Percentiles rank a stretch among this genome's conserved stretches.
phyloP scores from a whole-genome alignment of 2,113 vertebrate species.

The Mus spicilegus region DNA sequence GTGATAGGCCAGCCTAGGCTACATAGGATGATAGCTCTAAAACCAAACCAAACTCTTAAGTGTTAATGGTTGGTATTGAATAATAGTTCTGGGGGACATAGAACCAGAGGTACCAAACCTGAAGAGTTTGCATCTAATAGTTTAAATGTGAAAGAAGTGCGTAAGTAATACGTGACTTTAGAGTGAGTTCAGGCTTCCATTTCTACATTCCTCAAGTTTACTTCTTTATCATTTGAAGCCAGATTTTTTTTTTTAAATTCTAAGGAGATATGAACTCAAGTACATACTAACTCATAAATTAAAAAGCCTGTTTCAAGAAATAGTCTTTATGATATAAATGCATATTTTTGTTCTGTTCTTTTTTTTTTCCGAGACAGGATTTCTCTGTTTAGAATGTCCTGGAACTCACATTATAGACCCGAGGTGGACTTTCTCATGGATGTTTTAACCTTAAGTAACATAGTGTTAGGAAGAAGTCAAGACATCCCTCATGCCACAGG shows the following conservation, averaged over 20 bases:
- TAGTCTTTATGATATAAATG: background rate
- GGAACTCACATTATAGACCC: background rate
- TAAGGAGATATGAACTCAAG: background rate
- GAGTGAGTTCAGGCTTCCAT: constrained; percentile 34
- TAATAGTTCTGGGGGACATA: background rate
- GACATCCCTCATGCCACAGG: background rate
- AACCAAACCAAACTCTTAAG: background rate
- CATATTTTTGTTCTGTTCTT: background rate
- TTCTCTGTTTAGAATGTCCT: background rate
- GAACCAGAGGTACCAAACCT: background rate
- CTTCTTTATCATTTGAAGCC: constrained; percentile 43
- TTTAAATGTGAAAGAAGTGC: constrained; percentile 1
- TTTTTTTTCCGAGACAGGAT: background rate
- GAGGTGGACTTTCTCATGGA: background rate
- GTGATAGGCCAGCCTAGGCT: background rate
- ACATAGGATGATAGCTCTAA: background rate
- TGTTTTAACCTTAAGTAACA: background rate
- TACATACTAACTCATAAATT: constrained; percentile 23
- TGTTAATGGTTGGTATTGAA: background rate
- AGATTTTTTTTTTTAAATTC: constrained; percentile 31
- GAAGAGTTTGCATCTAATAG: background rate
- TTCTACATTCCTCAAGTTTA: constrained; percentile 7
- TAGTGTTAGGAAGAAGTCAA: background rate
- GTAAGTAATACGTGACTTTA: constrained; percentile 30
- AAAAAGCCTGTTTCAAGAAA: background rate